Evolutionary conservation across 2,113 vertebrate genomes (phyloP).

Genomic region (Crotalus tigris): DNA sequence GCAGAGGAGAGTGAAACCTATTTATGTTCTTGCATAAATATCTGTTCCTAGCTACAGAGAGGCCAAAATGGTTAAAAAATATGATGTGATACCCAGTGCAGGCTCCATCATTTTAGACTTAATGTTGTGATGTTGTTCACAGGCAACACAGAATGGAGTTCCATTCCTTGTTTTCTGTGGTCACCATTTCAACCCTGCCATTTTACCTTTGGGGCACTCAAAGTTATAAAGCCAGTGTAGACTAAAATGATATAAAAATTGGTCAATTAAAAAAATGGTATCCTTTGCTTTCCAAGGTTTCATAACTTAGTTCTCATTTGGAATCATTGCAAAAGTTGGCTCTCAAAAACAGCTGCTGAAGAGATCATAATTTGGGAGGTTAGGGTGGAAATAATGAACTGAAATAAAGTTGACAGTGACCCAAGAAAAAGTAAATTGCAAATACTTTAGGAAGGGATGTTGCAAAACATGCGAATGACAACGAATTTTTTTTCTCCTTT

Average conservation of each 20-base stretch:
- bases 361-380: background rate
- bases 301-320: slow-evolving; percentile 11
- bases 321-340: slow-evolving; percentile 4
- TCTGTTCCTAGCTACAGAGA: background rate
- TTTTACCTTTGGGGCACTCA: background rate
- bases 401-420: background rate
- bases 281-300: background rate
- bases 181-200: background rate
- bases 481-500: background rate
- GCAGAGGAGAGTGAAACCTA: background rate
- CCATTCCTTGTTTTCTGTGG: background rate
- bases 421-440: background rate
- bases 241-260: background rate
- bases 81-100: background rate
- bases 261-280: background rate
- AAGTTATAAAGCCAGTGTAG: background rate
- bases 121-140: background rate
- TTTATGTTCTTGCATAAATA: background rate
- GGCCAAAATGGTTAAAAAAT: background rate
- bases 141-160: background rate
- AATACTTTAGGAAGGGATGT: background rate
- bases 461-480: background rate
- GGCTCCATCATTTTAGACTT: background rate
- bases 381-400: background rate
- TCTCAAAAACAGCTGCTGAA: background rate